Base-by-base conservation (phyloP, 2,888 invertebrate genomes). In the Erpobdella octoculata region DNA sequence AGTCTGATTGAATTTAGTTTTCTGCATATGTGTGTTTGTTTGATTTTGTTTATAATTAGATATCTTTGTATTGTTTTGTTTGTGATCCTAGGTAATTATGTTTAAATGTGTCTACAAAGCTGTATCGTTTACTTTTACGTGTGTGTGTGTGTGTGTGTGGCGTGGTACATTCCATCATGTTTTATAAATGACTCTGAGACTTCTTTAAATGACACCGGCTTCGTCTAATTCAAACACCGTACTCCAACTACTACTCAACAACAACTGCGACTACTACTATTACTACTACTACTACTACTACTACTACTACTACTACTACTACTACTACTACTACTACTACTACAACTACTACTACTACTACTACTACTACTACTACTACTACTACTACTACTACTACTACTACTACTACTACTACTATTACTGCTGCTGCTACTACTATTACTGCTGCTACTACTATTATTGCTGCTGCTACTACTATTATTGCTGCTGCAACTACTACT, bases 281-380 rank as follows among this genome's bases (percentile, higher is more conserved):
- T n/a, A n/a, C n/a, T n/a, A n/a, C n/a, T n/a, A n/a, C 62, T 5
- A 28, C 58, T 58, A 58, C 58, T 58, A 58, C 58, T 58, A 58
- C 58, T 58, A 58, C 58, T 58, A 58, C n/a, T 58, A 58, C 58
- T 58, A 58, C 58, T 58, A 58, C 58, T 58, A 58, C 58, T 58
- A 58, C 58, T 58, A 58, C 58, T 58, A 58, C 58, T 58, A 58
- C 58, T 58, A 58, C 58, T 58, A 58, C 58, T 58, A 58, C 58
- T 58, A 58, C n/a, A 8, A 58, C 58, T 58, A 58, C 58, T 58
- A 58, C 58, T 58, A 58, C 58, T 58, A 58, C 58, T 58, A 58
- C 58, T 58, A 58, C 58, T 58, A 58, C 58, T 58, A 58, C 58
- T 18, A 58, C 58, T 18, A 58, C 58, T 58, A 58, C 58, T 58